Percentiles rank a stretch among this genome's conserved stretches.
These are phyloP conservation scores for Yponomeuta sedellus DNA, from an alignment of 2,888 invertebrate species.

Conservation along the genomic window DNA sequence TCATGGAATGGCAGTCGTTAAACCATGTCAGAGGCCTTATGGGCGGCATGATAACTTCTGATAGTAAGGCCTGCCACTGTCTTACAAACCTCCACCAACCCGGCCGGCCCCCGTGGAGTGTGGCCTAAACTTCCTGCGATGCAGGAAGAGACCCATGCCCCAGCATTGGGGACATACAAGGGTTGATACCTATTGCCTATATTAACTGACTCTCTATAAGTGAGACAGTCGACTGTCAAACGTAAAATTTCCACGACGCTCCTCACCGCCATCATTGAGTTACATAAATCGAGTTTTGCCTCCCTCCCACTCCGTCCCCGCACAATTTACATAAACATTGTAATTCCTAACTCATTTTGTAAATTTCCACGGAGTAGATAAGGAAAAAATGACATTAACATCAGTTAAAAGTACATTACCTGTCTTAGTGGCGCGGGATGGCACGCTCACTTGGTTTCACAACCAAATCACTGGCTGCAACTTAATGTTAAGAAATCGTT, in stretches of 20 bases:
- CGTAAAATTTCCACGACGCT: background rate
- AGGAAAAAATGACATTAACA: constrained; percentile 57
- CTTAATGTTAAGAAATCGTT: constrained; percentile 1
- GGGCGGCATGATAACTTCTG: too few relatives aligned
- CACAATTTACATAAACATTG: background rate
- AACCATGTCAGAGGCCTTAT: too few relatives aligned
- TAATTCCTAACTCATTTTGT: constrained; percentile 19
- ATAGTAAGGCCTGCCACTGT: too few relatives aligned
- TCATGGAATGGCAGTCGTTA: too few relatives aligned
- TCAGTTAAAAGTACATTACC: constrained; percentile 68
- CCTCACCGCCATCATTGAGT: background rate
- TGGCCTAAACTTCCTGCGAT: too few relatives aligned
- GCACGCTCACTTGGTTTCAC: constrained; percentile 48
- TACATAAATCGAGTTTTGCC: background rate
- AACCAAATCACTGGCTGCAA: constrained; percentile 18
- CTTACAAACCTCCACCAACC: too few relatives aligned
- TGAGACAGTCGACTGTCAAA: too few relatives aligned
- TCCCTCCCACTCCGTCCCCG: background rate
- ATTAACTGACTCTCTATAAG: too few relatives aligned
- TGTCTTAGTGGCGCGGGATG: constrained; percentile 25
- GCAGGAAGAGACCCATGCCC: too few relatives aligned
- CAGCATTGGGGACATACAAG: too few relatives aligned
- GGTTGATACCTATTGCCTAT: too few relatives aligned
- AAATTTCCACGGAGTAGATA: constrained; percentile 15
- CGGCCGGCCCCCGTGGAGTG: too few relatives aligned